Conservation (phyloP, 2,113 vertebrate genomes). For the Garra rufa region DNA sequence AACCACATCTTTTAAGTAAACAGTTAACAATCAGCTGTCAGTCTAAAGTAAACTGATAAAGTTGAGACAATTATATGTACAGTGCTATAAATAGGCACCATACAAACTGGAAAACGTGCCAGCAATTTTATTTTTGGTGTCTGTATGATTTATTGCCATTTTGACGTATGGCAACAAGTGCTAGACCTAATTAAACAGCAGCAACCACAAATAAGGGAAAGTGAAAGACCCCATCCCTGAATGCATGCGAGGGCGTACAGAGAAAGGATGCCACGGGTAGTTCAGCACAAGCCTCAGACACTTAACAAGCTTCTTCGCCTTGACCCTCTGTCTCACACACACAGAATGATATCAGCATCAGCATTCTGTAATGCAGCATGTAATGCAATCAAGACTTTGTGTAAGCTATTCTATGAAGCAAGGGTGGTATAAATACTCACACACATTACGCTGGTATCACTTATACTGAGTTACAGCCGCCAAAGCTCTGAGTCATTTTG, state of each 20-base stretch:
- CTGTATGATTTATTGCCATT: slow-evolving; percentile 65
- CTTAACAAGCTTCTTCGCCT: slow-evolving; percentile 76
- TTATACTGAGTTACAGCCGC: slow-evolving; percentile 51
- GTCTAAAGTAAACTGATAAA: background rate
- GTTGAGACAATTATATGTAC: background rate
- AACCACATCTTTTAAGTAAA: background rate
- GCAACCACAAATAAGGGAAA: slow-evolving; percentile 10
- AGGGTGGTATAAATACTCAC: slow-evolving; percentile 53
- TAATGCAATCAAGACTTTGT: slow-evolving; percentile 61
- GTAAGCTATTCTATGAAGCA: slow-evolving; percentile 59
- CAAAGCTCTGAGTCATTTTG: slow-evolving; percentile 54
- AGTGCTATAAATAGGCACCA: background rate
- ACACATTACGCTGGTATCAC: slow-evolving; percentile 42
- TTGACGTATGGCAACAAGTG: slow-evolving; percentile 46
- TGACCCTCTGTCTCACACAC: slow-evolving; percentile 71
- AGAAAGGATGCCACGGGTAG: slow-evolving; percentile 72
- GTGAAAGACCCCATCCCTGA: slow-evolving; percentile 32
- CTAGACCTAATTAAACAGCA: slow-evolving; percentile 74
- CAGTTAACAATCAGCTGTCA: background rate
- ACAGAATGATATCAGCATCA: slow-evolving; percentile 48
- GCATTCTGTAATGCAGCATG: slow-evolving; percentile 48
- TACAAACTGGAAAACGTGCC: background rate
- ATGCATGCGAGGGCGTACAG: slow-evolving; percentile 54
- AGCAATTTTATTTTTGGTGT: slow-evolving; percentile 69
- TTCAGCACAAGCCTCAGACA: slow-evolving; percentile 76